Conservation (phyloP, 2,888 invertebrate genomes). For the Dorcus parallelipipedus region DNA sequence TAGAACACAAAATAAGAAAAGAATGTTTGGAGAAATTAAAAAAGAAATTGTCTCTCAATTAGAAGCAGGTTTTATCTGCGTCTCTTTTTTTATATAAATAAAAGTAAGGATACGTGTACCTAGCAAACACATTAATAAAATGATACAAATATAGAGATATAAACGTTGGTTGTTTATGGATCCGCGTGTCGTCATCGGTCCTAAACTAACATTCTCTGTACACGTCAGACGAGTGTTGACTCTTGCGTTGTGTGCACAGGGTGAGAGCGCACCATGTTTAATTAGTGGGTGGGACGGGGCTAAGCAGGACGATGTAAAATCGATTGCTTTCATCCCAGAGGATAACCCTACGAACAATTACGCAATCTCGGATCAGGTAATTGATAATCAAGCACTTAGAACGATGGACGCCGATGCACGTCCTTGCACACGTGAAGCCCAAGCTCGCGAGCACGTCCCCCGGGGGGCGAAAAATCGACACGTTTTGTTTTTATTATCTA, state of each 20-base stretch:
- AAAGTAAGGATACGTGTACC: no score
- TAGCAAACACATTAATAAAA: no score
- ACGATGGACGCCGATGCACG: constrained; percentile 14
- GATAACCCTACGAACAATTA: constrained; percentile 58
- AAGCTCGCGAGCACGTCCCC: constrained; percentile 5
- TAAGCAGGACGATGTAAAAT: constrained; percentile 42
- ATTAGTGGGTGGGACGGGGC: constrained; percentile 39
- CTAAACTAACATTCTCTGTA: constrained; percentile 15
- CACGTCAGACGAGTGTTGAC: constrained; percentile 14
- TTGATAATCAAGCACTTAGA: constrained; percentile 55
- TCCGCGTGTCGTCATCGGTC: constrained; percentile 1
- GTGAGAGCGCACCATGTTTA: constrained; percentile 32
- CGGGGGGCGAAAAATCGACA: neutral
- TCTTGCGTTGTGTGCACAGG: constrained; percentile 15
- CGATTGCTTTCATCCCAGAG: constrained; percentile 44
- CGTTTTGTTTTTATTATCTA: neutral
- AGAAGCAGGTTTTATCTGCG: no score
- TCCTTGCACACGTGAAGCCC: neutral
- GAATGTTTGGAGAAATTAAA: no score
- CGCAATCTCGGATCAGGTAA: constrained; percentile 58
- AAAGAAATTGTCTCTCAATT: no score
- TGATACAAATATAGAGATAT: neutral
- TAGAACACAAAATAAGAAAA: no score
- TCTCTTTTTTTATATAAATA: no score
- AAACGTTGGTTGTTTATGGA: constrained; percentile 1